A percentile compares a stretch with the other conserved stretches of the same genome.
Conservation (phyloP, 2,797 vertebrate species). For the Spinus olivaceus region DNA sequence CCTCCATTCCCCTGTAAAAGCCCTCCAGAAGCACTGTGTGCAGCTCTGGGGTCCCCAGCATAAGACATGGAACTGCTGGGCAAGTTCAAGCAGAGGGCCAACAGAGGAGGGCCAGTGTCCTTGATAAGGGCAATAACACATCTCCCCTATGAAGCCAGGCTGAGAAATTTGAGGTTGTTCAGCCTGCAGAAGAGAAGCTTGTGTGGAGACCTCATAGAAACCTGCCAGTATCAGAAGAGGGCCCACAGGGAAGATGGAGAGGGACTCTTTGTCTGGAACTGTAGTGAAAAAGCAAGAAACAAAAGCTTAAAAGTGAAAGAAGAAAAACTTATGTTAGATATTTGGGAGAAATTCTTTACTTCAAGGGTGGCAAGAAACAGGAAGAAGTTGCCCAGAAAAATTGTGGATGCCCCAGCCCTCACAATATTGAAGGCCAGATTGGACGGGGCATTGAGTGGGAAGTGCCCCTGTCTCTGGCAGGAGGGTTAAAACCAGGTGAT, state of each 20-base stretch:
- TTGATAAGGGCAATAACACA: too few species aligned
- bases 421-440: not conserved
- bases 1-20: not conserved
- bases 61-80: not conserved
- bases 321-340: not conserved
- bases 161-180: not conserved
- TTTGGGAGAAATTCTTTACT: not conserved
- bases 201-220: too few species aligned
- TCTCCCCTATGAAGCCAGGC: not conserved
- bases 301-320: not conserved
- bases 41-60: too few species aligned
- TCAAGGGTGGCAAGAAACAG: rapidly evolving
- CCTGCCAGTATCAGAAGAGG: not conserved
- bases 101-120: too few species aligned
- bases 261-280: not conserved
- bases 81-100: not conserved
- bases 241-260: not conserved
- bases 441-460: not conserved
- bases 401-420: rapidly evolving
- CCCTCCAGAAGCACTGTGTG: rapidly evolving
- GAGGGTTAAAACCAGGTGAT: not conserved
- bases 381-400: not conserved
- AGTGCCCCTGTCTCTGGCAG: not conserved
- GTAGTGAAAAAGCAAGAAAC: not conserved
- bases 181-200: not conserved